Evolutionary conservation across 2,888 invertebrate species (phyloP).

Genomic region (Oeneis ivallda): DNA sequence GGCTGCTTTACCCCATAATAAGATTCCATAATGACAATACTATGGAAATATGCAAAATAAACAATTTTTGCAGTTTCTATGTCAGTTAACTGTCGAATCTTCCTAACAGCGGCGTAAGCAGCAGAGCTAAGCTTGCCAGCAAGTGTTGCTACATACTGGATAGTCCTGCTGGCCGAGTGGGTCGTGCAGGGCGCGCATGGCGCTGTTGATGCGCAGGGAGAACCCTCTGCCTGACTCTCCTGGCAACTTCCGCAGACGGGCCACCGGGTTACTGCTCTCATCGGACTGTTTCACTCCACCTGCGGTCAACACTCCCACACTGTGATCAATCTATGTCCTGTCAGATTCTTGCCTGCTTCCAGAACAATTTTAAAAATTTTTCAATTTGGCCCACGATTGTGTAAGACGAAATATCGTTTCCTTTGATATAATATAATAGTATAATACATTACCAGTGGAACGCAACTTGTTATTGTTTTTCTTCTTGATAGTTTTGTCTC

Average conservation of each 20-base stretch:
- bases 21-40: no score
- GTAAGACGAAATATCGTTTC: neutral
- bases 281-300: conserved; percentile 19
- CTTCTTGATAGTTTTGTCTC: conserved; percentile 46
- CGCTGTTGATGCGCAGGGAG: conserved; percentile 84
- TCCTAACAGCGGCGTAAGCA: no score
- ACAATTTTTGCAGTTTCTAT: no score
- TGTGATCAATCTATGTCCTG: neutral
- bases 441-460: conserved; percentile 30
- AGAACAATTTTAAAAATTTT: no score
- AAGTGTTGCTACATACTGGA: conserved; percentile 51
- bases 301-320: neutral
- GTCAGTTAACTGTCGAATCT: no score
- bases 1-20: no score
- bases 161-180: conserved; percentile 53
- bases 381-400: neutral
- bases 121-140: no score
- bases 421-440: neutral
- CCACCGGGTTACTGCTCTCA: conserved; percentile 63
- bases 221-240: conserved; percentile 85
- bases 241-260: conserved; percentile 80
- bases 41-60: no score
- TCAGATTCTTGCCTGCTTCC: no score
- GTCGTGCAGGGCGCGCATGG: conserved; percentile 80
- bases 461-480: conserved; percentile 40